Evolutionary conservation across 2,797 vertebrate genomes (phyloP), one percentile per base, ranked within the genome.

Genomic region (Megalops cyprinoides): DNA sequence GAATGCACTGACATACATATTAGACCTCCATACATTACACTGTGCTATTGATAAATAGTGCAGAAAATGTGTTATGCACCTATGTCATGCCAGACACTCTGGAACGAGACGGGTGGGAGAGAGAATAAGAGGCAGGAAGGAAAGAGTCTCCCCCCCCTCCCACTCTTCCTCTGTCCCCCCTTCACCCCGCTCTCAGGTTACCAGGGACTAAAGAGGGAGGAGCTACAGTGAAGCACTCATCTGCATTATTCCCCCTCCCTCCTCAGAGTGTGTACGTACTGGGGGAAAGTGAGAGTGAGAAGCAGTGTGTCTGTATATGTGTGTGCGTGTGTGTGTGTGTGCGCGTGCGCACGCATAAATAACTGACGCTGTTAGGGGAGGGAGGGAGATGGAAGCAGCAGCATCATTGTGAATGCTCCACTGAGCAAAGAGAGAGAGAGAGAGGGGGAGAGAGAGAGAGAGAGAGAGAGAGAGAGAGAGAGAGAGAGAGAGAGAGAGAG

Each of bases 381-480:
- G 89, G 90, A 88, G 90, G 91, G 91, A 91, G 89, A 87, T 89
- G 87, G 86, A 86, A 78, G 85, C 80, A 89, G 87, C 73, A 10
- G 46, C 60, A 20, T 62, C 60, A 20, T 10, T 14, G 31, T 25
- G 60, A 25, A 25, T 62, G n/a, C 73, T 48, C 44, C 73, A 8
- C 65, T 69, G 12, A 69, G 37, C 20, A 87, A 87, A 86, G 86
- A 81, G 86, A 87, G 86, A 77, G 79, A 75, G 80, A 79, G 81
- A 77, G 74, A 81, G 82, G 69, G 80, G 73, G 82, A 84, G 84
- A 78, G 82, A 85, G 84, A 85, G 87, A 87, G 87, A 86, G 89
- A 88, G 87, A 87, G 87, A 90, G 88, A 87, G 91, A 91, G 88
- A 89, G 92, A 89, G 91, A 91, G 89, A 88, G 87, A 87, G 87